These are phyloP conservation scores for Brachionus koreanus DNA, from an alignment of 1,140 invertebrate genomes.

Conservation along the genomic window DNA sequence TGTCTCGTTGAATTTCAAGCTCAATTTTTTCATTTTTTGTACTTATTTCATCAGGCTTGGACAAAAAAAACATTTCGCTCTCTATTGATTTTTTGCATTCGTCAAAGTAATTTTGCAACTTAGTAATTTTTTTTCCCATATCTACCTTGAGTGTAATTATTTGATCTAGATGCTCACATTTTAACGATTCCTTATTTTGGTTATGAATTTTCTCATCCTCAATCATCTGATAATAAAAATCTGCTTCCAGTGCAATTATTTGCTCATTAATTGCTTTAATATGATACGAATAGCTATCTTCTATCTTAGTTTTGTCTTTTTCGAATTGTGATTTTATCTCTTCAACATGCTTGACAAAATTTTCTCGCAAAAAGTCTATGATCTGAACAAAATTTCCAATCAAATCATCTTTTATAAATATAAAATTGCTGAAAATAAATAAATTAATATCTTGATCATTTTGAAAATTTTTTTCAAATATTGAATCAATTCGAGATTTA, in stretches of 20 bases:
- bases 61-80: not conserved
- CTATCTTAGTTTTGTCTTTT: not conserved
- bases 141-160: not conserved
- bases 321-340: not conserved
- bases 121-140: not conserved
- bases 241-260: not conserved
- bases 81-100: not conserved
- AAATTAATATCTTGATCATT: not conserved
- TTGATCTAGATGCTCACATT: constrained; percentile 4
- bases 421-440: not conserved
- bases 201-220: not conserved
- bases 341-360: not conserved
- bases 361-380: not conserved
- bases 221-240: not conserved
- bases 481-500: not conserved
- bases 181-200: not conserved
- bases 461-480: not conserved
- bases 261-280: not conserved
- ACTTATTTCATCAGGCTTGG: not conserved
- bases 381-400: not conserved
- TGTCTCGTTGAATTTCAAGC: not conserved
- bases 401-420: not conserved
- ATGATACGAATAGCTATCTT: not conserved
- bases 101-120: not conserved
- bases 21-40: not conserved